A percentile compares a stretch with the other conserved stretches of the same genome.
phyloP scores from a whole-genome alignment of 2,113 vertebrate genomes.

The Indicator maculatus region DNA sequence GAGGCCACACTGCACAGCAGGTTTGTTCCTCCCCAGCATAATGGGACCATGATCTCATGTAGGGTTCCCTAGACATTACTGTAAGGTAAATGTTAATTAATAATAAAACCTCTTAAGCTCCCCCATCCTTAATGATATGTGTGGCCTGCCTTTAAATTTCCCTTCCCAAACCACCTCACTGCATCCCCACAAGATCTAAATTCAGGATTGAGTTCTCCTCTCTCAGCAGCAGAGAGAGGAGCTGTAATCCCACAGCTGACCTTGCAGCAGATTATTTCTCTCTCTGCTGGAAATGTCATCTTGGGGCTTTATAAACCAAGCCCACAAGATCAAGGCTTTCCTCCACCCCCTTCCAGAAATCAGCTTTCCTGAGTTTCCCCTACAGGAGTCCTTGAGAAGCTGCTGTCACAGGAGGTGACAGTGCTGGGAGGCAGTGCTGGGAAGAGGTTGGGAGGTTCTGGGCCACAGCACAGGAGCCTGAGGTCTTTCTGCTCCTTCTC shows the following conservation, averaged over 20 bases:
- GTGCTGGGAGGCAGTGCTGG: background rate
- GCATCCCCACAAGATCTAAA: background rate
- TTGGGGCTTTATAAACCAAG: background rate
- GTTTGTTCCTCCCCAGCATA: background rate
- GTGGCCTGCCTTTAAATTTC: background rate
- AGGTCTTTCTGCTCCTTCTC: background rate
- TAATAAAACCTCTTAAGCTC: background rate
- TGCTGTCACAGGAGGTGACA: rapidly evolving
- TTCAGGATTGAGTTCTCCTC: background rate
- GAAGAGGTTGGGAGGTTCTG: too few species aligned
- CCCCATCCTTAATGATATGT: background rate
- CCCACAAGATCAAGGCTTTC: background rate
- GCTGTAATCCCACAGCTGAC: background rate
- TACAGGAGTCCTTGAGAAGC: background rate
- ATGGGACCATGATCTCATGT: background rate
- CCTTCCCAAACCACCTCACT: background rate
- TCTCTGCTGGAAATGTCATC: background rate
- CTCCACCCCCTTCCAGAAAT: background rate
- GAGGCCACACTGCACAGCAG: rapidly evolving
- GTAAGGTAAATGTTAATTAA: background rate
- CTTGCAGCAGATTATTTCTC: background rate
- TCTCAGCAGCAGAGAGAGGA: background rate
- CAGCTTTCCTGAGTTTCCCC: background rate
- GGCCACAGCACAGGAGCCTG: rapidly evolving
- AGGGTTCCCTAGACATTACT: background rate